Base-by-base conservation (phyloP, 2,797 vertebrate genomes). In the Gambusia yucatana region DNA sequence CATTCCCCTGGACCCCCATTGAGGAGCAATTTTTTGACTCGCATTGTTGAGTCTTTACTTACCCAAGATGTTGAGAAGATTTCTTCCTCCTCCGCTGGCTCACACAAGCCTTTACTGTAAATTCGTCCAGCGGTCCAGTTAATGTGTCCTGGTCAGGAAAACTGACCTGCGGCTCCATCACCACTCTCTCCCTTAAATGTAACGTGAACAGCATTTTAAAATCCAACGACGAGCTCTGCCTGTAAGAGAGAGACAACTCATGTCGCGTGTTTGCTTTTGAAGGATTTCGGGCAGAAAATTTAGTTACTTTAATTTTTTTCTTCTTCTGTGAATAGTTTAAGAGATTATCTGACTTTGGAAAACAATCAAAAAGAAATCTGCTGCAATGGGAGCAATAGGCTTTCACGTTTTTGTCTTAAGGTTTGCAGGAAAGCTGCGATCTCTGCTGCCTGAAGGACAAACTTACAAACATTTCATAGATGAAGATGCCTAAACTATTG, bases 91-190 rank as follows among this genome's bases (percentile, higher is more conserved):
- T 83, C 78, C 48, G 46, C 84, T 81, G 82, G 87, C 87, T 78
- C 52, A 85, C 83, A 86, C 73, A 0, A 88, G 86, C 77, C 83
- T 92, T 93, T 93, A 90, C 89, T 76, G 92, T 93, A 92, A 93
- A 91, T 89, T 90, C 87, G 75, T 86, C 77, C 85, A 89, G 84
- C 88, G 84, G 85, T 83, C 36, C 76, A 75, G 84, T 91, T 92
- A 94, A 93, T 93, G 91, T 91, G 92, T 87, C 86, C 86, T 73
- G 77, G 79, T 50, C 86, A 89, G 84, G 81, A 90, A 91, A 80
- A 79, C 87, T 86, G 83, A 90, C 87, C 86, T 87, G 82, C 81
- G 85, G 65, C 75, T 87, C 84, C 85, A 83, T 92, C 87, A 72
- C 17, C 70, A 48, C 43, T 55, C 25, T 77, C 41, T 75, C 83